phyloP scores from a whole-genome alignment of 1,140 invertebrate genomes.

The Battus philenor region DNA sequence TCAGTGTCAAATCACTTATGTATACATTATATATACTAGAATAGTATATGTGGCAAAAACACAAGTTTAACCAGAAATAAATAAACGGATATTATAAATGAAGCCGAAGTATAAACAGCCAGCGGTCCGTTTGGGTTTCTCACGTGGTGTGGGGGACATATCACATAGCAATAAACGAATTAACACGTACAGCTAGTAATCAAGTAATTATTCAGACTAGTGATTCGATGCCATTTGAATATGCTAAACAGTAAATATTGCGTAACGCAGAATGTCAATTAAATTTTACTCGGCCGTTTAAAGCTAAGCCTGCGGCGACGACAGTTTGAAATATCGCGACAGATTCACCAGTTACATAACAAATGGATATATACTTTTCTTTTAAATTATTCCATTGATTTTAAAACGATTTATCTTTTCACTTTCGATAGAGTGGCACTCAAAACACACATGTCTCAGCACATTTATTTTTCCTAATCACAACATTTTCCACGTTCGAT shows the following conservation, averaged over 20 bases:
- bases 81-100: not conserved
- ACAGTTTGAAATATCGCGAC: too few species aligned
- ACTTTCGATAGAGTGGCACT: too few species aligned
- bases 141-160: not conserved
- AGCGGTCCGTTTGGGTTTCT: not conserved
- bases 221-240: constrained; percentile 6
- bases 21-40: not conserved
- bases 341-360: too few species aligned
- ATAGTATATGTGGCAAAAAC: not conserved
- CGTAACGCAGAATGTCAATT: constrained; percentile 5
- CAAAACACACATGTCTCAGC: too few species aligned
- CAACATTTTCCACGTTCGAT: too few species aligned
- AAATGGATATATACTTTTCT: too few species aligned
- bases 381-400: too few species aligned
- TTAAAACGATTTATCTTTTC: too few species aligned
- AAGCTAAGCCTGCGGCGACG: not conserved
- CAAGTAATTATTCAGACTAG: constrained; percentile 4
- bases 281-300: not conserved
- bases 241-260: constrained; percentile 14
- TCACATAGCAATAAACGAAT: constrained; percentile 12
- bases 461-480: too few species aligned
- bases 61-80: not conserved
- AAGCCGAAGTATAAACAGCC: not conserved
- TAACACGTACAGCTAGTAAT: constrained; percentile 10
- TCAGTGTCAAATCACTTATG: not conserved